Base-by-base conservation (phyloP, 1,140 invertebrate species). In the Caerostris extrusa region DNA sequence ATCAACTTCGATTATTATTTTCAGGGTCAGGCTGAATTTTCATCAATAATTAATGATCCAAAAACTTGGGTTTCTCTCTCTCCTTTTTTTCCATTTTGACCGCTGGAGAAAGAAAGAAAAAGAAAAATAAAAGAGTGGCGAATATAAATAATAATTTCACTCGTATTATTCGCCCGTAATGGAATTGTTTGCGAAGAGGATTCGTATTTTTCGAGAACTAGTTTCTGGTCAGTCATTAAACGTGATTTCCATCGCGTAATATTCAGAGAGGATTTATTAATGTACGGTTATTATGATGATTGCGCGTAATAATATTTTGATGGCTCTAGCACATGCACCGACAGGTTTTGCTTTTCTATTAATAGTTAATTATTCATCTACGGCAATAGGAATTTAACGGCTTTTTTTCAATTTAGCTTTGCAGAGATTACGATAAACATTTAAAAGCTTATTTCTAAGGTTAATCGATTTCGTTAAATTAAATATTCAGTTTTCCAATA, bases 41-140 rank as follows among this genome's bases (percentile, higher is more conserved):
- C 56, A 57, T 57, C 55, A 85, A n/a, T 85, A 85, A 85, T 85
- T 85, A 60, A 85, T 85, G 83, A 85, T 85, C 83, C 19, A 3
- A 7, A 81, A 57, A 85, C 83, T 34, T 58, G 56, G 56, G 53
- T 83, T 83, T 83, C 82, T 83, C 7, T 64, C 17, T 64, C 12
- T 64, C 17, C 5, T 34, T 34, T 34, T 34, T 77, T 77, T 77
- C 5, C 5, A 77, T 77, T 77, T 12, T 8, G 5, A 50, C 34
- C 19, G 34, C 50, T 12, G 3, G 5, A 77, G 71, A 19, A 34
- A 71, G 69, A 71, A 71, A 50, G 10, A 71, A 71, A 77, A 77
- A 19, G 17, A 4, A 34, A 71, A 71, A 71, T n/a, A 50, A 71
- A 71, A 8, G 34, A 77, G 8, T 34, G 12, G 19, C 4, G 19